Base-by-base conservation (phyloP, 2,797 vertebrate genomes). In the Numenius phaeopus region DNA sequence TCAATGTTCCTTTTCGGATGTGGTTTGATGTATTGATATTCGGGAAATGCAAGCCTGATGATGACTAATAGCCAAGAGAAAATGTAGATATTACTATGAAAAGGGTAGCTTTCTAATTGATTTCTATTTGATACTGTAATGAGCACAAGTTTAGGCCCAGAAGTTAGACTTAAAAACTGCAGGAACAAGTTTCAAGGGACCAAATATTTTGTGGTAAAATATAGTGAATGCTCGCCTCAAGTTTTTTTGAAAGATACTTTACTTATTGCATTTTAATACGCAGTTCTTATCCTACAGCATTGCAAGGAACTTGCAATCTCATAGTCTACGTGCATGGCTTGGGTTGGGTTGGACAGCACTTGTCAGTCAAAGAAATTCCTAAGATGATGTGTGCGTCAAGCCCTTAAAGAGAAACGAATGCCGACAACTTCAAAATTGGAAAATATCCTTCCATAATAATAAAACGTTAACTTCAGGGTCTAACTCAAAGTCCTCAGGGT, bases 311-410 rank as follows among this genome's bases (percentile, higher is more conserved):
- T 67, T 26, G 0, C 24, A 17, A 0, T 14, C 40, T 65, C 81
- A 24, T 2, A 52, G 50, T 6, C 27, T 34, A 10, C 5, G 24
- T 26, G 40, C 49, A 4, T 5, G 39, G 75, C 37, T 78, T 12
- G 34, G 49, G 32, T 67, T 18, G 82, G 42, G 13, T 2, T 44
- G 75, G 89, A 76, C 29, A 62, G 55, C 39, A 29, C 47, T 23
- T 88, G 93, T 90, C 93, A 89, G 72, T 91, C 94, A 94, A 52
- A 71, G 1, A 32, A 85, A 83, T 57, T 55, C 93, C 85, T 47
- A 14, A 67, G 19, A 39, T 50, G 49, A 55, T 19, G 19, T 7
- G 34, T 11, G 78, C 1, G 0, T 95, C 93, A 91, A 66, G 52
- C n/a, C 27, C 22, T 1, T 16, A 8, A 29, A 34, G 39, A 91